Percentiles rank a stretch among this genome's conserved stretches.
phyloP scores from a whole-genome alignment of 2,113 vertebrate species.

The Marmota monax region DNA sequence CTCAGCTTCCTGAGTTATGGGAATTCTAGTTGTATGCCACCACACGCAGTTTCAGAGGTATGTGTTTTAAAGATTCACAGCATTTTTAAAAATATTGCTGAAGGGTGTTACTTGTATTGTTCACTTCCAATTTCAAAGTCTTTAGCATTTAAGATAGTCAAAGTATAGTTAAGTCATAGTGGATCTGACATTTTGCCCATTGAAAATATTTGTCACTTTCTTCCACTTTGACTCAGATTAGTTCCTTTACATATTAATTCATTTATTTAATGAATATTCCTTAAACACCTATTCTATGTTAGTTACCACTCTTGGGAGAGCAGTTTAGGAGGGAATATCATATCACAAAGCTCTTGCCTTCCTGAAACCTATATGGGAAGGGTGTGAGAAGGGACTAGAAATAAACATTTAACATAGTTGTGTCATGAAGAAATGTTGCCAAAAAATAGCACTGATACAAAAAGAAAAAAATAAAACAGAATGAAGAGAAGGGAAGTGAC shows the following conservation, averaged over 20 bases:
- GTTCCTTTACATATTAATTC: background rate
- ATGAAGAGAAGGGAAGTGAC: background rate
- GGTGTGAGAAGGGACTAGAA: background rate
- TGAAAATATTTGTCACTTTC: background rate
- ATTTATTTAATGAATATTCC: conserved; percentile 29
- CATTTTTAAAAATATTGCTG: background rate
- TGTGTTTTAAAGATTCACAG: background rate
- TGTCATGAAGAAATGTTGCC: background rate
- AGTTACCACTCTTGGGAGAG: background rate
- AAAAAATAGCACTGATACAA: background rate
- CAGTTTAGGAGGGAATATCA: background rate
- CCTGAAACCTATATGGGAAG: background rate
- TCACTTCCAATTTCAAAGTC: background rate
- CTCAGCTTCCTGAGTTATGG: no score
- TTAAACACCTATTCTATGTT: background rate
- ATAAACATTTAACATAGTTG: background rate
- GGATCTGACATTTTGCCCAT: background rate
- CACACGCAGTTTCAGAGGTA: background rate
- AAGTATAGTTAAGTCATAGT: background rate
- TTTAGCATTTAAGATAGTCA: background rate
- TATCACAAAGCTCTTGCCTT: background rate
- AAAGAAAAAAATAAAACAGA: background rate
- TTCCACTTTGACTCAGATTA: background rate
- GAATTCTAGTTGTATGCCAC: no score
- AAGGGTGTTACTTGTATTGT: background rate